phyloP scores from a whole-genome alignment of 2,888 invertebrate species.

The Andrena dorsata region DNA sequence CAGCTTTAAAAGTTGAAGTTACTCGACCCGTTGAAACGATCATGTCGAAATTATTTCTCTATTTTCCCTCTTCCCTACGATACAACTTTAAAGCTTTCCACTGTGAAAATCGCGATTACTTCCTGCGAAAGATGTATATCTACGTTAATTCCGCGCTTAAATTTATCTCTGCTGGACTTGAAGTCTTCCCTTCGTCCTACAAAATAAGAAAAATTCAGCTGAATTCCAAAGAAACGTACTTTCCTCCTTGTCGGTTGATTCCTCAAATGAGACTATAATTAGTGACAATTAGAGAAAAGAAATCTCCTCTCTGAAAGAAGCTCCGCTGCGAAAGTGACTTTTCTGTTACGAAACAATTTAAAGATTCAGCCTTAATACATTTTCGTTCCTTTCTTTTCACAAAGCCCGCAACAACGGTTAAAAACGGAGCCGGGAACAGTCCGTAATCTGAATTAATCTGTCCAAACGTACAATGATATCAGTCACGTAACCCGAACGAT shows the following conservation, averaged over 20 bases:
- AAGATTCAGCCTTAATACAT: conserved; percentile 17
- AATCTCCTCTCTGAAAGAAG: conserved; percentile 19
- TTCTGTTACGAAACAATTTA: conserved; percentile 38
- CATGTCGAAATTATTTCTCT: neutral
- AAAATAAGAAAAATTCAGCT: conserved; percentile 18
- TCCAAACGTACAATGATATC: neutral
- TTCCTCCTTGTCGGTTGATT: conserved; percentile 32
- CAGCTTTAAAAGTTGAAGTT: neutral
- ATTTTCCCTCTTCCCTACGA: neutral
- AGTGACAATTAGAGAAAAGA: conserved; percentile 50
- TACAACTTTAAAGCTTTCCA: neutral
- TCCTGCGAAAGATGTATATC: neutral
- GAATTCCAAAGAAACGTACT: conserved; percentile 18
- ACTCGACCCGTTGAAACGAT: neutral
- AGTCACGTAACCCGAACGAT: too few species aligned
- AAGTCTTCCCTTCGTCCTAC: neutral
- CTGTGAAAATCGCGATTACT: neutral
- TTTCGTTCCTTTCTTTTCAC: conserved; percentile 7
- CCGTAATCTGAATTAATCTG: neutral
- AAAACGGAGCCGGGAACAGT: neutral
- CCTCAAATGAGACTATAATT: conserved; percentile 38
- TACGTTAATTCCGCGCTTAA: conserved; percentile 7
- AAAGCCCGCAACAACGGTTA: neutral
- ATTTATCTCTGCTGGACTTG: neutral
- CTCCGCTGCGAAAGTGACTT: conserved; percentile 43